phyloP scores from a whole-genome alignment of 2,888 invertebrate genomes.

The Petrolisthes manimaculis region DNA sequence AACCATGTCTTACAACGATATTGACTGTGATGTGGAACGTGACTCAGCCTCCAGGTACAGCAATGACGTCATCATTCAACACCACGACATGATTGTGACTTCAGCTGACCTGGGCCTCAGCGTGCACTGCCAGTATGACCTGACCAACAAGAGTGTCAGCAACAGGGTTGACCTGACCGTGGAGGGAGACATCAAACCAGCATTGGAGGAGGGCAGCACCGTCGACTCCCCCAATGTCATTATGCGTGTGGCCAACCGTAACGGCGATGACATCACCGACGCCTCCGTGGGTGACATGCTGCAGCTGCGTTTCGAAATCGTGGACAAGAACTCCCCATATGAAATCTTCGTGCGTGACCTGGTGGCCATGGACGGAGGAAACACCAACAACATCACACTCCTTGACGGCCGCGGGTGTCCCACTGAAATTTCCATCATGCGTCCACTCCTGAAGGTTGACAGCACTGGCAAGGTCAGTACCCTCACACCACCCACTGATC shows the following conservation, averaged over 20 bases:
- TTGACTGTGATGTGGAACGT: slow-evolving; percentile 92
- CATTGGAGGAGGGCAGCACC: slow-evolving; percentile 87
- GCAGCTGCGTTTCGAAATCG: slow-evolving; percentile 90
- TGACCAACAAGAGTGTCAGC: slow-evolving; percentile 92
- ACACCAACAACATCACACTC: slow-evolving; percentile 90
- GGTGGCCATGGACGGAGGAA: slow-evolving; percentile 93
- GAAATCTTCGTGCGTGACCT: slow-evolving; percentile 95
- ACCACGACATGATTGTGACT: slow-evolving; percentile 95
- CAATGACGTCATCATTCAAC: slow-evolving; percentile 90
- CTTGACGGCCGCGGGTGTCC: slow-evolving; percentile 93
- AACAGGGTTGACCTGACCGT: slow-evolving; percentile 85
- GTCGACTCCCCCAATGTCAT: slow-evolving; percentile 95
- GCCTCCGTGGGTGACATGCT: slow-evolving; percentile 94
- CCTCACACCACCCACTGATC: no score
- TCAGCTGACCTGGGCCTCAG: slow-evolving; percentile 93
- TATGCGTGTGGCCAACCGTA: slow-evolving; percentile 76
- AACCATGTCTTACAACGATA: slow-evolving; percentile 90
- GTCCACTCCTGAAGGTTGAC: slow-evolving; percentile 86
- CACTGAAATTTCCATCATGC: slow-evolving; percentile 94
- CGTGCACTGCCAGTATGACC: slow-evolving; percentile 93
- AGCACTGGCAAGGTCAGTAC: slow-evolving; percentile 69
- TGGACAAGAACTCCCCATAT: slow-evolving; percentile 92
- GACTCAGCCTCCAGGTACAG: slow-evolving; percentile 88
- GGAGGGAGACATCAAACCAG: slow-evolving; percentile 87
- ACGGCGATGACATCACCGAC: slow-evolving; percentile 85